Evolutionary conservation across 1,140 invertebrate genomes (phyloP), one percentile per base, ranked within the genome.

Genomic region (Drosophila ambigua): DNA sequence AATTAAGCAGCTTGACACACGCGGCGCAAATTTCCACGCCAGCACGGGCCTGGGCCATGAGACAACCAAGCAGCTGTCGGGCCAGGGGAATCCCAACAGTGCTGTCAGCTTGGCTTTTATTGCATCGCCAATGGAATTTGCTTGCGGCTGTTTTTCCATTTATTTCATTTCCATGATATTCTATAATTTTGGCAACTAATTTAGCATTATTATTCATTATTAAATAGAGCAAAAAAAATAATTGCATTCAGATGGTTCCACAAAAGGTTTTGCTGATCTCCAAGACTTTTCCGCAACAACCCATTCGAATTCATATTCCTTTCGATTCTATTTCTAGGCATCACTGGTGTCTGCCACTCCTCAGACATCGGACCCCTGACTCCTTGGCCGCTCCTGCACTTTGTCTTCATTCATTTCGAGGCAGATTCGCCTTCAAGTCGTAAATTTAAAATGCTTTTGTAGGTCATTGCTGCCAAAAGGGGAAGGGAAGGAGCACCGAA

Each of bases 381-480:
- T 46, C 51, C 50, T 52, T 49, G 46, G 50, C 39, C 61, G 52
- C 43, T 74, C 65, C 68, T 83, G 79, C 76, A 88, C 54, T 88
- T 83, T 88, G 72, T 83, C 83, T 88, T 83, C 83, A 88, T 88
- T 83, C 76, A 81, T 77, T 68, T 64, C 57, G 51, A 39, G 57
- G 54, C 69, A 67, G 62, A 57, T 53, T 60, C 54, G 60, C 49
- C 53, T 67, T 11, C 45, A 55, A 71, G 76, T 88, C 83, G 84
- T 88, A 88, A 88, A 88, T 88, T 88, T 77, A 74, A 83, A 83
- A 79, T 76, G 84, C 57, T 83, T 77, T 88, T 88, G 84, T 88
- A 59, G 84, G 83, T 88, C 83, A 83, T 65, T 83, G 83, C 71
- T 79, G 77, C 61, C 58, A 49, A 31, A 59, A 43, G 20, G 20